Evolutionary conservation across 2,797 vertebrate species (phyloP).

Genomic region (Labroides dimidiatus): DNA sequence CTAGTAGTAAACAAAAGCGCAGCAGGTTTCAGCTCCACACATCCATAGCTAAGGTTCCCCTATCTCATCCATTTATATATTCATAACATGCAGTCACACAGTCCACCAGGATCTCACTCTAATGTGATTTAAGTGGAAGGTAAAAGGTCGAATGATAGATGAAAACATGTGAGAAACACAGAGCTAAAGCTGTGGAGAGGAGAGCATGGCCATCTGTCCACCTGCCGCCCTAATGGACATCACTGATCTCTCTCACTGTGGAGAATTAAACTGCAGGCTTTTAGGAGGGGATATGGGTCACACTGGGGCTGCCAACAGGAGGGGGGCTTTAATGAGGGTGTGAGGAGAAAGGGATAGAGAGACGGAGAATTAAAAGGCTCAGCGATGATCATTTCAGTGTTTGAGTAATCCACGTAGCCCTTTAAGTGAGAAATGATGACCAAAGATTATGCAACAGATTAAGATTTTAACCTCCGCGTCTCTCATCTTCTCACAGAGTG

Average conservation of each 20-base stretch:
- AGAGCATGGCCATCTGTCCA: constrained; percentile 73
- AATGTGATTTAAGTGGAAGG: constrained; percentile 28
- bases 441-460: constrained; percentile 4
- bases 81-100: constrained; percentile 3
- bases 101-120: constrained; percentile 5
- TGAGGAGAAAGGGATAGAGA: constrained; percentile 16
- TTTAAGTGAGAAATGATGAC: not conserved
- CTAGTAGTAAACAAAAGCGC: constrained; percentile 74
- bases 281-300: constrained; percentile 71
- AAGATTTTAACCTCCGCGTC: not conserved
- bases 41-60: constrained; percentile 13
- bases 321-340: constrained; percentile 23
- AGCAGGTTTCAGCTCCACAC: constrained; percentile 38
- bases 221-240: constrained; percentile 68
- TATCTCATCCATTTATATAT: constrained; percentile 10
- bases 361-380: constrained; percentile 53
- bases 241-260: constrained; percentile 65
- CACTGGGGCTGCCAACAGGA: constrained; percentile 23
- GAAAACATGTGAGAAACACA: constrained; percentile 39
- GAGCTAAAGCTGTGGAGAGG: constrained; percentile 57
- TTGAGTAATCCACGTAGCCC: constrained; percentile 18
- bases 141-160: constrained; percentile 29
- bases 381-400: constrained; percentile 40
- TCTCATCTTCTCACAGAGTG: constrained; percentile 86
- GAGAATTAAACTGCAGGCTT: constrained; percentile 78